These are phyloP conservation scores for Muntiacus muntjak DNA, from an alignment of 2,113 vertebrate genomes.

Conservation along the genomic window DNA sequence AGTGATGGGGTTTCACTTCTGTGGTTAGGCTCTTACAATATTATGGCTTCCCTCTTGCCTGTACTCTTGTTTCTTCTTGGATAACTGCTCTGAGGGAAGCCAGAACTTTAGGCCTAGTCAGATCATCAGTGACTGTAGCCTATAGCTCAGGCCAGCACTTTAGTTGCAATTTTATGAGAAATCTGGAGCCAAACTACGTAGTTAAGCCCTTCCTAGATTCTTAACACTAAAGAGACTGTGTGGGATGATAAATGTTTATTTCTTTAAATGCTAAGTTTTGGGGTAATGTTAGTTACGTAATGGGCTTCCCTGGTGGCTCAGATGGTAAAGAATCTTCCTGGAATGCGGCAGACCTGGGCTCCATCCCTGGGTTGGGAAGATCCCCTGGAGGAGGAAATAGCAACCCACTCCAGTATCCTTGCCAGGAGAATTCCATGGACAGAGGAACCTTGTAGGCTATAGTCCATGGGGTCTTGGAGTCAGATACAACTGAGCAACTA, in stretches of 20 bases:
- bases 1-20: neutral
- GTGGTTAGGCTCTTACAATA: neutral
- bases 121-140: neutral
- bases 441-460: too few species aligned
- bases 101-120: neutral
- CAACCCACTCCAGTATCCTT: too few species aligned
- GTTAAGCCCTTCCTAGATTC: neutral
- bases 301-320: too few species aligned
- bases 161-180: neutral
- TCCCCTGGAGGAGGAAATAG: too few species aligned
- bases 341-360: too few species aligned
- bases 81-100: neutral
- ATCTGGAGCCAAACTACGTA: neutral
- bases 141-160: neutral
- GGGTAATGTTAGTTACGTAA: neutral
- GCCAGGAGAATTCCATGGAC: too few species aligned
- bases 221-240: neutral
- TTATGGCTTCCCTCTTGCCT: neutral
- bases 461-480: too few species aligned
- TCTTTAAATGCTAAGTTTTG: neutral
- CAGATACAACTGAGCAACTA: too few species aligned
- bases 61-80: neutral
- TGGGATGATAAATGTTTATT: neutral
- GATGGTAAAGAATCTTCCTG: too few species aligned
- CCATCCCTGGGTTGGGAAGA: too few species aligned